Base-by-base conservation (phyloP, 1,140 invertebrate species). In the Sipha flava region DNA sequence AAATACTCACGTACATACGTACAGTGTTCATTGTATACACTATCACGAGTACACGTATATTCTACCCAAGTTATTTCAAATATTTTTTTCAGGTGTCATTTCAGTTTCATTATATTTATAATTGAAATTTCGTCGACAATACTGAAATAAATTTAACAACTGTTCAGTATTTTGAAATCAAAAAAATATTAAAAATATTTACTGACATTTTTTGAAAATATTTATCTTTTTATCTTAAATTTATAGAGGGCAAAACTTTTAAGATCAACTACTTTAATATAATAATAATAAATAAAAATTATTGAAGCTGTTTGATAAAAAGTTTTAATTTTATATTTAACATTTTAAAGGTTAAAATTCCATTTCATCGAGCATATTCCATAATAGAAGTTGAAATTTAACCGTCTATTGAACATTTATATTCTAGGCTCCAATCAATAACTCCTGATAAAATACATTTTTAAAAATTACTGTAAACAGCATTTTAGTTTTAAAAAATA, bases 341-440 rank as follows among this genome's bases (percentile, higher is more conserved):
- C 10, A 66, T 73, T 73, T 73, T 54, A 23, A 29, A 12, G n/a
- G 29, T 49, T 21, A 73, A 54, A 49, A 34, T 73, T 52, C 47
- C 70, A 73, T 34, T 73, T 54, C 70, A 73, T 21, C 31, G 47
- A 73, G 47, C 70, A 73, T 73, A 73, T 73, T 73, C 70, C n/a
- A 16, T 73, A 52, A 34, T 73, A 73, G 47, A 73, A 73, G 47
- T 66, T 73, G 47, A 73, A 54, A 37, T 47, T 49, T 73, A 49
- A 52, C 47, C 47, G 26, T 29, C 47, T 18, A 54, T 73, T 49
- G 18, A 52, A 73, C 18, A 34, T 52, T 73, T 52, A 73, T 52
- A 47, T 54, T 34, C 29, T 21, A 10, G 29, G 34, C n/a, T 52
- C 31, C 54, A 54, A 73, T 73, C 70, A 47, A 73, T 73, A 73